These are phyloP conservation scores for Pachydiplax longipennis DNA, from an alignment of 2,888 invertebrate genomes.

Conservation along the genomic window DNA sequence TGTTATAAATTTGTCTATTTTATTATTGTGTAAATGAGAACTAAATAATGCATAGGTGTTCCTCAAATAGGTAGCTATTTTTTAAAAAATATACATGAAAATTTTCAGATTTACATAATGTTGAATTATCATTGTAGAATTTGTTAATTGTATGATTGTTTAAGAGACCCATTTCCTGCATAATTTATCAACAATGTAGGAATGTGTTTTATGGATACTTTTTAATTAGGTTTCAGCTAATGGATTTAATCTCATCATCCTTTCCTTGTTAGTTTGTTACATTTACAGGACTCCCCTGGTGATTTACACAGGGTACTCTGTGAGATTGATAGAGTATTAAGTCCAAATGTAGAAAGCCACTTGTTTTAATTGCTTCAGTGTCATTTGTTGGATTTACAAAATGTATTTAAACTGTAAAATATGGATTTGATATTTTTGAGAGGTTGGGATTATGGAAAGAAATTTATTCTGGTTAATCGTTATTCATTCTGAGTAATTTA, in stretches of 20 bases:
- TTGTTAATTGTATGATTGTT: not conserved
- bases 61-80: slow-evolving; percentile 21
- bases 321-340: slow-evolving; percentile 3
- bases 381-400: slow-evolving; percentile 3
- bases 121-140: not conserved
- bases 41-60: not conserved
- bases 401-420: not conserved
- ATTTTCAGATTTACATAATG: not conserved
- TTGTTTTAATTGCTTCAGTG: slow-evolving; percentile 25
- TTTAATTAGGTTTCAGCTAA: not conserved
- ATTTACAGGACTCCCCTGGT: not conserved
- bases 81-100: slow-evolving; percentile 14
- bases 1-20: slow-evolving; percentile 15
- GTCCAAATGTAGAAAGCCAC: slow-evolving; percentile 13
- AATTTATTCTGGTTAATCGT: not conserved
- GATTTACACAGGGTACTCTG: slow-evolving; percentile 28
- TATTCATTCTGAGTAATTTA: not conserved
- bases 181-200: not conserved
- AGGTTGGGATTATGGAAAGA: not conserved
- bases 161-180: not conserved
- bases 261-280: not conserved
- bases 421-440: not conserved
- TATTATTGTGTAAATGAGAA: not conserved
- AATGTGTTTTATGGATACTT: not conserved
- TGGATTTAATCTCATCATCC: not conserved